Evolutionary conservation across 2,797 vertebrate species (phyloP).

Genomic region (Leptatherina wallacei): DNA sequence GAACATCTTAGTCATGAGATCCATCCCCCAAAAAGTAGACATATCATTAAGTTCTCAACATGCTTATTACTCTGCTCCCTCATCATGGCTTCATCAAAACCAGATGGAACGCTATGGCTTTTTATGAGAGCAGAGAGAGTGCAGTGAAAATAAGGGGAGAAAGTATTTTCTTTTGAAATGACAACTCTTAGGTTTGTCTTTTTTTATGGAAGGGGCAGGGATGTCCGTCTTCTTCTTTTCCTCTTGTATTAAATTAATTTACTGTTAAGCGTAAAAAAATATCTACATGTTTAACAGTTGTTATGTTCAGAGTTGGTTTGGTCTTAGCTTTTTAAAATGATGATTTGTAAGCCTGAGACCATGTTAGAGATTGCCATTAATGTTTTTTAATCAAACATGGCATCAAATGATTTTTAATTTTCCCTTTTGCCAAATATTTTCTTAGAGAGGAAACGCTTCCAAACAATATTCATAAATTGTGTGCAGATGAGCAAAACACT

Average conservation of each 20-base stretch:
- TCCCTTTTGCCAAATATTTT: background rate
- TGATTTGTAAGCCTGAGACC: background rate
- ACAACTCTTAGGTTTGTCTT: conserved; percentile 22
- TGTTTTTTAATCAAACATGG: background rate
- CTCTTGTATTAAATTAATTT: background rate
- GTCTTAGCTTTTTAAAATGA: background rate
- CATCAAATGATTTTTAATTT: background rate
- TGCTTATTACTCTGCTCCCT: conserved; percentile 77
- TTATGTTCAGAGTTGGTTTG: background rate
- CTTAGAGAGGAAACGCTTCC: background rate
- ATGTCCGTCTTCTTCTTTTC: conserved; percentile 5
- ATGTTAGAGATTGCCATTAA: background rate
- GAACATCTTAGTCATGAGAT: conserved; percentile 78
- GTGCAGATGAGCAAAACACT: background rate
- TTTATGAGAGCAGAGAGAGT: conserved; percentile 31
- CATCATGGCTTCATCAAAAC: conserved; percentile 68
- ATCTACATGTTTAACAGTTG: background rate
- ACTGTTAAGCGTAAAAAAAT: background rate
- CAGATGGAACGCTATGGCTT: conserved; percentile 65
- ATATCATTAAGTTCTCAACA: conserved; percentile 78
- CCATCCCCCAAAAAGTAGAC: conserved; percentile 64
- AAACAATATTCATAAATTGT: background rate
- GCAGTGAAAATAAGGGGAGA: conserved; percentile 27
- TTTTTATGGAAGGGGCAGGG: conserved; percentile 19
- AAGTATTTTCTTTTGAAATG: conserved; percentile 47